A percentile compares a stretch with the other conserved stretches of the same genome.
Conservation (phyloP, 2,888 invertebrate species). For the Heliothis peltigera region DNA sequence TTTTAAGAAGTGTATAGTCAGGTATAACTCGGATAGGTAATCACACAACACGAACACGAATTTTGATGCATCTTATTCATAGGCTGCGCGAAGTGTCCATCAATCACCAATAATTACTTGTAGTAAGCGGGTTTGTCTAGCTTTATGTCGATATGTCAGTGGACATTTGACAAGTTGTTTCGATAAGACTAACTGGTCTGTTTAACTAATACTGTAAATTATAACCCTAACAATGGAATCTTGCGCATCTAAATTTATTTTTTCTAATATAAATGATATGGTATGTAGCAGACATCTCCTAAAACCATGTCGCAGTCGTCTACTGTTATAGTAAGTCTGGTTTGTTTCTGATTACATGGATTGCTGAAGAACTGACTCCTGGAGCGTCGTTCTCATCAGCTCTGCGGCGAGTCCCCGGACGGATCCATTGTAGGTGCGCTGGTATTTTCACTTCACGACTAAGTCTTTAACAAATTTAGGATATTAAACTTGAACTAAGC, state of each 20-base stretch:
- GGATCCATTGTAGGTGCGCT: slow-evolving; percentile 73
- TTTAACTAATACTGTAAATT: slow-evolving; percentile 47
- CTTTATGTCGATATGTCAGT: neutral
- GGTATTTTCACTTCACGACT: slow-evolving; percentile 71
- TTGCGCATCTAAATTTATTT: slow-evolving; percentile 6
- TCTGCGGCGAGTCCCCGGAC: slow-evolving; percentile 75
- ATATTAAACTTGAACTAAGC: slow-evolving; percentile 63
- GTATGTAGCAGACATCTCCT: slow-evolving; percentile 22
- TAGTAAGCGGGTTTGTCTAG: too few relatives aligned
- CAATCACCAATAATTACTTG: too few relatives aligned
- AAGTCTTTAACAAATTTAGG: slow-evolving; percentile 81
- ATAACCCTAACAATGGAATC: slow-evolving; percentile 8
- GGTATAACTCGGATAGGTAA: too few relatives aligned
- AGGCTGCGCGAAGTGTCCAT: too few relatives aligned
- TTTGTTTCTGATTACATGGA: slow-evolving; percentile 60
- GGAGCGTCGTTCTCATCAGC: slow-evolving; percentile 72
- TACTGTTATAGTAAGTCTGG: slow-evolving; percentile 19
- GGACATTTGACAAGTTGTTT: neutral
- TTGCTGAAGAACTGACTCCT: slow-evolving; percentile 69
- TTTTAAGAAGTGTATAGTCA: too few relatives aligned
- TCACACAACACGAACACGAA: too few relatives aligned
- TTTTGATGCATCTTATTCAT: too few relatives aligned
- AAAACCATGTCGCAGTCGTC: slow-evolving; percentile 32
- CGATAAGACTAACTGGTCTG: slow-evolving; percentile 33
- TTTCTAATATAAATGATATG: slow-evolving; percentile 12